Conservation (phyloP, 2,113 vertebrate genomes). For the Zootoca vivipara region DNA sequence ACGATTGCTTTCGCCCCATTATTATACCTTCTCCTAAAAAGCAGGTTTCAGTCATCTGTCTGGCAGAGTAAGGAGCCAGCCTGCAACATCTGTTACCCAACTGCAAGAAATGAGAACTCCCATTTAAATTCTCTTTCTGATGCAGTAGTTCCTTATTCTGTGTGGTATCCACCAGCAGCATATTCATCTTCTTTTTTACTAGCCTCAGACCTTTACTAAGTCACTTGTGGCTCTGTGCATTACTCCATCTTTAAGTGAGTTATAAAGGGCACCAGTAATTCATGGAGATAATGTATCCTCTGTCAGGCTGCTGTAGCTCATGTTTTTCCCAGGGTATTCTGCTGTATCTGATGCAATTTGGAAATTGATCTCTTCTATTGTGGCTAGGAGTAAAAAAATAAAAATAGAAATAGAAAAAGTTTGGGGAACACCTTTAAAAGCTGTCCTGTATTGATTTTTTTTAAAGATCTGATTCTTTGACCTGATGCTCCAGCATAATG, state of each 20-base stretch:
- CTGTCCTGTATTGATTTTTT: background rate
- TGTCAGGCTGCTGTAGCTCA: background rate
- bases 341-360: slow-evolving; percentile 23
- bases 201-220: slow-evolving; percentile 18
- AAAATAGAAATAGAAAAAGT: background rate
- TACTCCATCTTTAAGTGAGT: slow-evolving; percentile 39
- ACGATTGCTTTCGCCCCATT: background rate
- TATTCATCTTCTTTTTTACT: slow-evolving; percentile 28
- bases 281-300: slow-evolving; percentile 34
- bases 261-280: slow-evolving; percentile 48
- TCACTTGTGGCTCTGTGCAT: slow-evolving; percentile 6
- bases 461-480: background rate
- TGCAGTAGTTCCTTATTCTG: slow-evolving; percentile 43
- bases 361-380: slow-evolving; percentile 27
- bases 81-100: slow-evolving; percentile 1
- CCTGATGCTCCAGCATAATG: background rate
- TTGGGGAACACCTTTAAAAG: background rate
- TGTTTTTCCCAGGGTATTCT: slow-evolving; percentile 44
- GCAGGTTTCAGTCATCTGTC: background rate
- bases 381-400: slow-evolving; percentile 45
- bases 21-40: background rate
- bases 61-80: background rate
- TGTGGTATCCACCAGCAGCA: slow-evolving; percentile 10
- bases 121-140: slow-evolving; percentile 47
- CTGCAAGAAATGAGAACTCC: slow-evolving; percentile 22